Evolutionary conservation across 2,888 invertebrate species (phyloP).

Genomic region (Plutella xylostella): DNA sequence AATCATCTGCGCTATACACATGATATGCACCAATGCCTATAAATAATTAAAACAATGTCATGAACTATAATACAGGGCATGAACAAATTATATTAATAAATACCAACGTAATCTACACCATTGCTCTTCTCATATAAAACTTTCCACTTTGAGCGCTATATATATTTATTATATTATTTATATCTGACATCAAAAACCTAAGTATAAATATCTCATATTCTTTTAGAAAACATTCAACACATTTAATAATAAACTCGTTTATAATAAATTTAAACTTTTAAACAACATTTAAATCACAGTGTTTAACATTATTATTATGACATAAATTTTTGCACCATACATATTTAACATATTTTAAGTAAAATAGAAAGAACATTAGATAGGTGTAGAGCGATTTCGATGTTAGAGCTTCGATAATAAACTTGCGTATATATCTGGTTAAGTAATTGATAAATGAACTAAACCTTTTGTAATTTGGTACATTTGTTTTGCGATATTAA

Average conservation of each 20-base stretch:
- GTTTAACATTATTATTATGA: slow-evolving; percentile 27
- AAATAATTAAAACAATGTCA: slow-evolving; percentile 62
- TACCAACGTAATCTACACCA: slow-evolving; percentile 11
- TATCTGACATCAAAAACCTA: neutral
- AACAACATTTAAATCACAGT: slow-evolving; percentile 54
- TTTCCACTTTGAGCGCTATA: slow-evolving; percentile 36
- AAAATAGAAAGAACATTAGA: too few species aligned
- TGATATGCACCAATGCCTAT: slow-evolving; percentile 71
- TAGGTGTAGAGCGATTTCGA: too few species aligned
- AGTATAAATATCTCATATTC: neutral
- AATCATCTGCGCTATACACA: slow-evolving; percentile 69
- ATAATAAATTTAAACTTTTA: slow-evolving; percentile 21
- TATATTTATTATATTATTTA: slow-evolving; percentile 10
- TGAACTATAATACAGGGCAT: slow-evolving; percentile 43
- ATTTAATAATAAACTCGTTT: slow-evolving; percentile 20
- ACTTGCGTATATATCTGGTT: too few species aligned
- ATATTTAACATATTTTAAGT: too few species aligned
- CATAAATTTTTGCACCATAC: slow-evolving; percentile 6
- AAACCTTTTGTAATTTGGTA: too few species aligned
- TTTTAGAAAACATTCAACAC: slow-evolving; percentile 11
- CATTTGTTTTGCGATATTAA: too few species aligned
- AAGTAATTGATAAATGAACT: too few species aligned
- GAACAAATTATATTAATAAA: slow-evolving; percentile 41
- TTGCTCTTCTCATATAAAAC: slow-evolving; percentile 34
- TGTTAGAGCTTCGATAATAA: too few species aligned